Conservation (phyloP, 1,140 invertebrate genomes). For the Aphelenchoides besseyi region DNA sequence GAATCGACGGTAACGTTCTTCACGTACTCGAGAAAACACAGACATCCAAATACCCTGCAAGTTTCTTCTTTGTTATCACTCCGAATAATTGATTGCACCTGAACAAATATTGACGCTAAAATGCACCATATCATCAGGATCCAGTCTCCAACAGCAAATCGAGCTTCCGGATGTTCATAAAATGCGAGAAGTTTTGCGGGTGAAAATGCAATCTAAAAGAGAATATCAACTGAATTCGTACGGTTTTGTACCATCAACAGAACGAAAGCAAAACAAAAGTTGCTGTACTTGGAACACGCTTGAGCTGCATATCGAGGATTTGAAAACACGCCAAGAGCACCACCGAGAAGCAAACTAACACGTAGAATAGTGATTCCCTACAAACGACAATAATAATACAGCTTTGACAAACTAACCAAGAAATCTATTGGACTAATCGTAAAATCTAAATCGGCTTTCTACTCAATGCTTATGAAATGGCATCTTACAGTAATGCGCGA, state of each 20-base stretch:
- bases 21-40: slow-evolving; percentile 53
- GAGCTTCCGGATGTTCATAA: slow-evolving; percentile 52
- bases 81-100: no score
- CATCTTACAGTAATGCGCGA: slow-evolving; percentile 54
- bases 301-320: slow-evolving; percentile 54
- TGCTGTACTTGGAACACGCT: slow-evolving; percentile 50
- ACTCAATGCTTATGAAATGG: no score
- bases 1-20: slow-evolving; percentile 22
- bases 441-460: no score
- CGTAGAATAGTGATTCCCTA: slow-evolving; percentile 55
- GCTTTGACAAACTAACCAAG: slow-evolving; percentile 40
- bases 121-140: slow-evolving; percentile 59
- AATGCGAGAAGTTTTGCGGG: slow-evolving; percentile 61
- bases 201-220: slow-evolving; percentile 53
- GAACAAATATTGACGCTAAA: slow-evolving; percentile 53
- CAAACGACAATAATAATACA: slow-evolving; percentile 14
- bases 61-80: slow-evolving; percentile 21
- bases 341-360: slow-evolving; percentile 53
- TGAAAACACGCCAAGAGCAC: slow-evolving; percentile 55
- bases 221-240: slow-evolving; percentile 43
- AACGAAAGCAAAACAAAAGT: slow-evolving; percentile 42
- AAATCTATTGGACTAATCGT: slow-evolving; percentile 59
- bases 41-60: slow-evolving; percentile 55
- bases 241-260: background rate
- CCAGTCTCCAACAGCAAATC: slow-evolving; percentile 55